These are phyloP conservation scores for Drosophila anomalipes DNA, from an alignment of 2,888 invertebrate genomes.

Conservation along the genomic window DNA sequence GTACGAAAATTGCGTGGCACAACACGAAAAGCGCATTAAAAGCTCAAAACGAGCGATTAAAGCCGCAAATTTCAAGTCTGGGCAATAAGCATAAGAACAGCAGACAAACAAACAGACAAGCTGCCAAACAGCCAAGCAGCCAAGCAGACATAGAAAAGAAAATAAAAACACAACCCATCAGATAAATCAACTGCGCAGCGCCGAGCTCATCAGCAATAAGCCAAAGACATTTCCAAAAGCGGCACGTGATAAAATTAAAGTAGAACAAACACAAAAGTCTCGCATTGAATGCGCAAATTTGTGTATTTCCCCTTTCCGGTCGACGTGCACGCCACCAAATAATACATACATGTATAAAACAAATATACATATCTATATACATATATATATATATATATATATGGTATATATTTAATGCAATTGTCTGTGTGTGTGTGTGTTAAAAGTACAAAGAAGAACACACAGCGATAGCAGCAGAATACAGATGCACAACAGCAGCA, in stretches of 20 bases:
- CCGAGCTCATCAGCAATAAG: conserved; percentile 53
- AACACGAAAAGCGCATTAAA: conserved; percentile 66
- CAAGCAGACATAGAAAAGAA: background rate
- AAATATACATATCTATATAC: conserved; percentile 10
- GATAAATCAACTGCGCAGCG: conserved; percentile 37
- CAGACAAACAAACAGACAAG: background rate
- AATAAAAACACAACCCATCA: background rate
- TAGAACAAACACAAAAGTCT: conserved; percentile 15
- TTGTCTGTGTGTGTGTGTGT: conserved; percentile 11
- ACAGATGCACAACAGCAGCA: conserved; percentile 19
- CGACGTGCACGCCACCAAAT: conserved; percentile 37
- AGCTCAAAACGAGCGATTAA: conserved; percentile 58
- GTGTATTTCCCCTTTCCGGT: conserved; percentile 64
- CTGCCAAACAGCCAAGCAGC: background rate
- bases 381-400: conserved; percentile 1
- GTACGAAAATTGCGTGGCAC: conserved; percentile 34
- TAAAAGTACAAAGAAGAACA: conserved; percentile 24
- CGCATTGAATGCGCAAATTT: conserved; percentile 59
- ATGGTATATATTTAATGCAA: conserved; percentile 14
- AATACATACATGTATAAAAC: conserved; percentile 8
- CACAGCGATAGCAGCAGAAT: conserved; percentile 12
- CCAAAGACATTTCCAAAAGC: conserved; percentile 32
- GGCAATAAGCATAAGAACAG: conserved; percentile 14
- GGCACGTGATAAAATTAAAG: conserved; percentile 42
- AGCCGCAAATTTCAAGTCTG: conserved; percentile 35